Evolutionary conservation across 2,888 invertebrate species (phyloP).

Genomic region (Troglohyphantes excavatus): DNA sequence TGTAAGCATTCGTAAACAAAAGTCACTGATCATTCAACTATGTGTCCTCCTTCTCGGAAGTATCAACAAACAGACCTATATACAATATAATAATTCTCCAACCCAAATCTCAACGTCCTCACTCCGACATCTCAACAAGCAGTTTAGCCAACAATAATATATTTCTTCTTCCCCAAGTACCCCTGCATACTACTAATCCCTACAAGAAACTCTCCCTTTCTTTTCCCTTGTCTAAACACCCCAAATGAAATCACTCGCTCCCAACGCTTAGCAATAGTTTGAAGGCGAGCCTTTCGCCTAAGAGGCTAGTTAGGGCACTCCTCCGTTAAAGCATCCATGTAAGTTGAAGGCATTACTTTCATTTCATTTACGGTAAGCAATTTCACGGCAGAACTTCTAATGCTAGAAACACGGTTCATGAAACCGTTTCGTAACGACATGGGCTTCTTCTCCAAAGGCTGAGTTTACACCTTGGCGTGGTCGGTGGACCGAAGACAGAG

Average conservation of each 20-base stretch:
- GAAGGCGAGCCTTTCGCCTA: background rate
- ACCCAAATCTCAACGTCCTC: too few species aligned
- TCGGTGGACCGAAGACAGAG: constrained; percentile 53
- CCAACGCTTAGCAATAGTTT: background rate
- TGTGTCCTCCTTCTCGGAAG: too few species aligned
- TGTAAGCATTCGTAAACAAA: too few species aligned
- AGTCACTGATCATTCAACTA: too few species aligned
- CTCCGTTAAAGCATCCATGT: constrained; percentile 58
- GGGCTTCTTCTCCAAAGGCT: constrained; percentile 48
- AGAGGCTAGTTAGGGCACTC: constrained; percentile 51
- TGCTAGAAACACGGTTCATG: constrained; percentile 51
- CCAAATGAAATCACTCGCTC: background rate
- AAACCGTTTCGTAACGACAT: constrained; percentile 63
- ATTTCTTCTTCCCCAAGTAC: background rate
- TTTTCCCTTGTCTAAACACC: constrained; percentile 3
- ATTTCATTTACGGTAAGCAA: constrained; percentile 71
- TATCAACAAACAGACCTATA: too few species aligned
- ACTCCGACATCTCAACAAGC: background rate
- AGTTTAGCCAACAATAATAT: background rate
- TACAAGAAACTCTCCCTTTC: background rate
- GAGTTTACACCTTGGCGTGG: constrained; percentile 44
- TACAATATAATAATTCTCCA: too few species aligned
- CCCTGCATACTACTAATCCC: too few species aligned
- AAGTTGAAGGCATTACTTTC: constrained; percentile 67
- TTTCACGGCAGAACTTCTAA: constrained; percentile 62